Conservation (phyloP, 2,888 invertebrate species). For the Eupithecia insigniata region DNA sequence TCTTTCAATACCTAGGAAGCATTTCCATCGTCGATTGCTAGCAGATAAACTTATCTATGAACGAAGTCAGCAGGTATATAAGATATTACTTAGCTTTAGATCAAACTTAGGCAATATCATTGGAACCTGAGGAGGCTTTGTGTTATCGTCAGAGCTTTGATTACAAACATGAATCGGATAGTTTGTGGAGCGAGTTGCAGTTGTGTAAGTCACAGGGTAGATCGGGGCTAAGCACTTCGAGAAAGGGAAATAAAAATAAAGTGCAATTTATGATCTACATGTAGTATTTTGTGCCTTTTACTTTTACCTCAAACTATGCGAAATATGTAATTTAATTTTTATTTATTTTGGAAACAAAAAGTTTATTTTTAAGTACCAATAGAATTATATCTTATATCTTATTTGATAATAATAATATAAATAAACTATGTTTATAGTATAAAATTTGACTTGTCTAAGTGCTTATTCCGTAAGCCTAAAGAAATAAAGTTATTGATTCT, state of each 20-base stretch:
- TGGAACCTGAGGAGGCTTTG: slow-evolving; percentile 16
- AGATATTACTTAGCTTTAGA: not conserved
- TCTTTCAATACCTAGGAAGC: not conserved
- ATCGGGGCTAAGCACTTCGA: not conserved
- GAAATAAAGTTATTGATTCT: too few species aligned
- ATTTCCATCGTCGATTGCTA: not conserved
- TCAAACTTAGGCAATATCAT: slow-evolving; percentile 19
- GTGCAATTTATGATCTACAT: not conserved
- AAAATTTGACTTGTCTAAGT: too few species aligned
- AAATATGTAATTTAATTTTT: too few species aligned
- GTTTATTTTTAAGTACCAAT: too few species aligned
- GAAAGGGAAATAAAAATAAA: not conserved
- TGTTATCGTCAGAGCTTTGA: slow-evolving; percentile 25
- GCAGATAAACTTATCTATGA: not conserved
- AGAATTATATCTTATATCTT: too few species aligned
- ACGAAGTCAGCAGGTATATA: not conserved
- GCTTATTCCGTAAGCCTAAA: too few species aligned
- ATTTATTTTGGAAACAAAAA: too few species aligned
- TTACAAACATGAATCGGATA: slow-evolving; percentile 30
- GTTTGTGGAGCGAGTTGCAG: slow-evolving; percentile 20
- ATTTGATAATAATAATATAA: too few species aligned
- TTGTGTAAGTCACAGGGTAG: slow-evolving; percentile 6
- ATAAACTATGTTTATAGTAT: too few species aligned
- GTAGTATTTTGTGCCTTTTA: too few species aligned
- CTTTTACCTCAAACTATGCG: too few species aligned